Base-by-base conservation (phyloP, 2,888 invertebrate species). In the Coremacera marginata region DNA sequence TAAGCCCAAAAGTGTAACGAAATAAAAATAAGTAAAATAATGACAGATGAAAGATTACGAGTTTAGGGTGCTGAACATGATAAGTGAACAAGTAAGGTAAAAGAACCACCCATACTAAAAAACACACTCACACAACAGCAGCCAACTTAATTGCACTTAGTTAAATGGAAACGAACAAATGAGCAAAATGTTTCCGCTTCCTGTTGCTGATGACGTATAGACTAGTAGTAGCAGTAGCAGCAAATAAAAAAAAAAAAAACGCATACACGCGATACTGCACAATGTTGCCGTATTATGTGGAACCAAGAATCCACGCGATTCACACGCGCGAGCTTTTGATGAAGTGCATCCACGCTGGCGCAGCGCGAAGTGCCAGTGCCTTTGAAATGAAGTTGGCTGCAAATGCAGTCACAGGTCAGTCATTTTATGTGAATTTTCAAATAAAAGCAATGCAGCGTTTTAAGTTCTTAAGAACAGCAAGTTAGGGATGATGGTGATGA, bases 111-210 rank as follows among this genome's bases (percentile, higher is more conserved):
- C 55, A 57, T 0, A 25, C 51, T 49, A 7, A 70, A 49, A 70
- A 4, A 49, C 14, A 19, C 25, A 2, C 34, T 37, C 34, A 52
- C 49, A n/a, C 55, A 25, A 60, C 51, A 51, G 49, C 31, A 25
- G 27, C 68, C 19, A 72, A 78, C 80, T 84, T 82, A 84, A 84
- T 82, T 85, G 85, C 86, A 86, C 86, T 86, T 86, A 86, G 84
- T 85, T 84, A 86, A 86, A 86, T 86, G 86, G 84, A 84, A 78
- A 71, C 68, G 80, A 83, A 81, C 79, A 81, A 81, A 79, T 85
- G 86, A 84, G 85, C 86, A 86, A 85, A 80, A 80, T 82, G 82
- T 82, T 80, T 80, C 81, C 81, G 81, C 76, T 79, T 80, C 81
- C 79, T 70, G 52, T 70, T 62, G 37, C 55, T 55, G 37, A 55